Percentiles rank a stretch among this genome's conserved stretches.
Evolutionary conservation across 2,113 vertebrate species (phyloP).

Genomic region (Atlantisia rogersi): DNA sequence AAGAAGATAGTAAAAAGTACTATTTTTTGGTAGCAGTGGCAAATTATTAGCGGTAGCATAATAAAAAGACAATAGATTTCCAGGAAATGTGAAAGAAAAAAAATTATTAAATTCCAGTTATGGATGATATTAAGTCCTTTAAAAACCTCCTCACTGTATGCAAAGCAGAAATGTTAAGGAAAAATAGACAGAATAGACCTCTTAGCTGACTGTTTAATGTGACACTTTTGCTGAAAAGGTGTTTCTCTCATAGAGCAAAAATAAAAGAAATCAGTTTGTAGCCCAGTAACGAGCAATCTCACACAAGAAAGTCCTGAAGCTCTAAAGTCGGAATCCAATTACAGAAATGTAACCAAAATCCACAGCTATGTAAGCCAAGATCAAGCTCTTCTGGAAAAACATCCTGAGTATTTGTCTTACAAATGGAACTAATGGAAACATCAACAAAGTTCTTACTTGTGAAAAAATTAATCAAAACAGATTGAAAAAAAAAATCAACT

Average conservation of each 20-base stretch:
- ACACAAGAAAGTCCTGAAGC: neutral
- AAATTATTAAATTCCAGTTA: neutral
- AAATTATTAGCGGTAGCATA: neutral
- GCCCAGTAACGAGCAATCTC: neutral
- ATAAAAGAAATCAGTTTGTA: neutral
- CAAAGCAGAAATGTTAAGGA: neutral
- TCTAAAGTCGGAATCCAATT: neutral
- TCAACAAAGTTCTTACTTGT: neutral
- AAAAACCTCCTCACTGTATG: neutral
- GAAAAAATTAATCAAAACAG: neutral
- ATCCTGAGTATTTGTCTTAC: slow-evolving; percentile 14
- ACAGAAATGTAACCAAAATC: neutral
- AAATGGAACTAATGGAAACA: slow-evolving; percentile 28
- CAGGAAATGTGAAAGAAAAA: neutral
- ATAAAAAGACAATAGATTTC: neutral
- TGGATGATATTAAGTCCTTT: neutral
- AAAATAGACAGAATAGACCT: neutral
- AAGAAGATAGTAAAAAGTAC: neutral
- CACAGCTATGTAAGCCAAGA: neutral
- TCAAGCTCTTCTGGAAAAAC: slow-evolving; percentile 30
- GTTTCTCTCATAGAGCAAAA: neutral
- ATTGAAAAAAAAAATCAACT: neutral
- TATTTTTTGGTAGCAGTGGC: neutral
- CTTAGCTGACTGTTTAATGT: neutral
- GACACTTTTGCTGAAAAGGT: neutral